Conservation (phyloP, 2,888 invertebrate species). For the Sarcophaga caerulescens region DNA sequence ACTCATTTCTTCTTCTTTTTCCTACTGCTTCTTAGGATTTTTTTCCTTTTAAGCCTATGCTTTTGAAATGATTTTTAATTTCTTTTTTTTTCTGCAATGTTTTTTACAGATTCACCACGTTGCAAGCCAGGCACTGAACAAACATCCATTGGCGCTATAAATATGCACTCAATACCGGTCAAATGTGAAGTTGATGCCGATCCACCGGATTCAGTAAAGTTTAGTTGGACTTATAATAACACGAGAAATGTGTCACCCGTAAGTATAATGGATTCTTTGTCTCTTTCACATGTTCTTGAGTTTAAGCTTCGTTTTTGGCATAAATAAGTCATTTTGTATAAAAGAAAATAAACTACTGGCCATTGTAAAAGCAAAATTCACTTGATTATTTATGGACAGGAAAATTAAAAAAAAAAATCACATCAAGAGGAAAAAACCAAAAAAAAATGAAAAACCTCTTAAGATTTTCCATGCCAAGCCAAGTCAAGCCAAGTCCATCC, state of each 20-base stretch:
- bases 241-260: constrained; percentile 89
- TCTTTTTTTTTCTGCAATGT: neutral
- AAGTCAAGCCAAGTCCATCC: no score
- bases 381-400: neutral
- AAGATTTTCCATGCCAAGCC: no score
- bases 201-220: constrained; percentile 86
- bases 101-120: constrained; percentile 86
- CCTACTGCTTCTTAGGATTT: neutral
- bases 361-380: neutral
- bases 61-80: constrained; percentile 19
- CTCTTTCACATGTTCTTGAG: neutral
- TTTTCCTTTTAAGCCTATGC: neutral
- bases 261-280: constrained; percentile 71
- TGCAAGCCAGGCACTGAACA: constrained; percentile 88
- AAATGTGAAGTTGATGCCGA: constrained; percentile 92
- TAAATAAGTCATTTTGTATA: neutral
- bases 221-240: constrained; percentile 93
- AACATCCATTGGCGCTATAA: constrained; percentile 87
- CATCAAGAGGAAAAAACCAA: neutral
- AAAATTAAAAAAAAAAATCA: neutral
- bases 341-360: no score
- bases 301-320: constrained; percentile 27
- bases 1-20: constrained; percentile 21
- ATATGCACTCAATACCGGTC: constrained; percentile 87
- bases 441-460: neutral